Conservation (phyloP, 2,113 vertebrate genomes). For the Cariama cristata region DNA sequence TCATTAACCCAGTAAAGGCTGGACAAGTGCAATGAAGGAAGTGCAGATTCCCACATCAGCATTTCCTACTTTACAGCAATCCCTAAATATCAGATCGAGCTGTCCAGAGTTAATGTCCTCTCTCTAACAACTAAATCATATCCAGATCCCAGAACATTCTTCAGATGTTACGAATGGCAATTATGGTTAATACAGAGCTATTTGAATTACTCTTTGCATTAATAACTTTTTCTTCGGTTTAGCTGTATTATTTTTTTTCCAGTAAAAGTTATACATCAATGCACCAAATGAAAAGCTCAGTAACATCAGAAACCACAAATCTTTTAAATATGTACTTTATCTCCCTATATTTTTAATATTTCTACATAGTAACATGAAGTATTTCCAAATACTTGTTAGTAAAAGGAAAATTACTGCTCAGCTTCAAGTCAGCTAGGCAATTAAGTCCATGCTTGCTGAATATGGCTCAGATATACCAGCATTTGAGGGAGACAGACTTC, state of each 20-base stretch:
- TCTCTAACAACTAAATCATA: neutral
- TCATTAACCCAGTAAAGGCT: neutral
- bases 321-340: neutral
- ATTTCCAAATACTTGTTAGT: neutral
- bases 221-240: neutral
- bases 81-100: neutral
- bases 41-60: neutral
- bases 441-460: neutral
- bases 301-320: neutral
- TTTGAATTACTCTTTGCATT: neutral
- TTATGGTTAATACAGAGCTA: neutral
- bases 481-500: neutral
- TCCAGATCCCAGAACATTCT: neutral
- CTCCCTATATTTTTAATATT: neutral
- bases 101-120: neutral
- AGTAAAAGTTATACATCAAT: neutral
- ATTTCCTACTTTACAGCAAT: neutral
- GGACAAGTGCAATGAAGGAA: neutral
- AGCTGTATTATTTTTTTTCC: neutral
- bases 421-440: neutral
- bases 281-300: neutral
- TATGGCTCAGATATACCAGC: neutral
- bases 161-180: constrained; percentile 2
- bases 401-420: neutral
- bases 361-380: neutral